A percentile compares a stretch with the other conserved stretches of the same genome.
Conservation (phyloP, 2,888 invertebrate genomes). For the Cephus pygmeus region DNA sequence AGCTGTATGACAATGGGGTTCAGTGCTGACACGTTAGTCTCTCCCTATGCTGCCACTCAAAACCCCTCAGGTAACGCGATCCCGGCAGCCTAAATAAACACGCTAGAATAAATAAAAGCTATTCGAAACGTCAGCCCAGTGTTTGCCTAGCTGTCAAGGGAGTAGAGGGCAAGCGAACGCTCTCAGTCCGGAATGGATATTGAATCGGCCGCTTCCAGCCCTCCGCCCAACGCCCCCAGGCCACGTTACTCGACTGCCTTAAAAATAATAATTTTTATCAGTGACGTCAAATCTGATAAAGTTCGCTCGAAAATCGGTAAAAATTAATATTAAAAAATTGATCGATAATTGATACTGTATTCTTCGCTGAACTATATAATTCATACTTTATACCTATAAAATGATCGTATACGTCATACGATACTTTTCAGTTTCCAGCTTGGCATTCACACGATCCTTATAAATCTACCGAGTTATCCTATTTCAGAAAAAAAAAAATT, state of each 20-base stretch:
- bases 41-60: conserved; percentile 47
- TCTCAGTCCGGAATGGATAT: conserved; percentile 51
- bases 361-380: not conserved
- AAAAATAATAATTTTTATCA: conserved; percentile 47
- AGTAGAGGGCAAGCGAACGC: conserved; percentile 37
- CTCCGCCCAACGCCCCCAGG: conserved; percentile 28
- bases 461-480: not conserved
- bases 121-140: conserved; percentile 58
- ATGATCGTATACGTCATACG: not conserved
- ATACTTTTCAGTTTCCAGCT: not conserved
- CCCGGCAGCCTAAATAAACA: conserved; percentile 63
- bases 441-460: not conserved
- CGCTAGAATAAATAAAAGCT: conserved; percentile 62
- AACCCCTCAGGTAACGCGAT: conserved; percentile 59
- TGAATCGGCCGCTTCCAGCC: conserved; percentile 52
- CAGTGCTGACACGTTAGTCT: conserved; percentile 49
- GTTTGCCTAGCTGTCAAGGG: conserved; percentile 62
- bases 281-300: not conserved
- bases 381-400: not conserved
- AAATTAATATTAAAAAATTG: not conserved
- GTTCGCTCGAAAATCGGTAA: not conserved
- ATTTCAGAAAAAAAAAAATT: not conserved
- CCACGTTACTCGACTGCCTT: conserved; percentile 34
- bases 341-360: not conserved
- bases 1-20: conserved; percentile 44